Base-by-base conservation (phyloP, 2,797 vertebrate genomes). In the Halcyon leucocephala region DNA sequence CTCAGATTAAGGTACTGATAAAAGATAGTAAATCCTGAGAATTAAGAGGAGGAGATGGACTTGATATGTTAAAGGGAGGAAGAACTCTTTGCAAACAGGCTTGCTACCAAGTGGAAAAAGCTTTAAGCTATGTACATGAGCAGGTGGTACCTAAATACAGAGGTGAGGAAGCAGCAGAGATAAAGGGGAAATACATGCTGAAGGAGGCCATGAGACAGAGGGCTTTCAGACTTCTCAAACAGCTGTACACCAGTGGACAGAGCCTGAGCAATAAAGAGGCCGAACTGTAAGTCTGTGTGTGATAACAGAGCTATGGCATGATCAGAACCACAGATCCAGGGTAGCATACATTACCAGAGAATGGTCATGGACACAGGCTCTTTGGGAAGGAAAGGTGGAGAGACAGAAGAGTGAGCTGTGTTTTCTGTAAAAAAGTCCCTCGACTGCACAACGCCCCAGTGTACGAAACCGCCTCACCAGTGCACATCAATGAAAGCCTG, bases 371-470 rank as follows among this genome's bases (percentile, higher is more conserved):
- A 62, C 19, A 19, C 10, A 52, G 20, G 17, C 3, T 52, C 48
- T 44, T 77, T 37, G 33, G 24, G 72, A 73, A 83, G 15, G 8
- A 57, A 92, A 87, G 19, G 64, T 15, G 83, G 46, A 65, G 11
- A 41, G 8, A 57, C 42, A 84, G 28, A 67, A 42, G 4, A 48
- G 8, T 46, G 28, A 54, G 18, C 2, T 19, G 24, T 42, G 10
- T 26, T 70, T 80, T 61, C 60, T 37, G 15, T 48, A 25, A 41
- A 73, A 61, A 70, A 5, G 10, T 9, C 61, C 37, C 25, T 80
- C 1, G 0, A 24, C 25, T 77, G 29, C 51, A 51, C 37, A 61
- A 1, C 0, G 2, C 22, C 57, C 8, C 31, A 24, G 71, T 0
- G 1, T 14, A 77, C 12, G 37, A 76, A 73, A 54, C 31, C 29